Base-by-base conservation (phyloP, 1,140 invertebrate species). In the Drosophila novamexicana region DNA sequence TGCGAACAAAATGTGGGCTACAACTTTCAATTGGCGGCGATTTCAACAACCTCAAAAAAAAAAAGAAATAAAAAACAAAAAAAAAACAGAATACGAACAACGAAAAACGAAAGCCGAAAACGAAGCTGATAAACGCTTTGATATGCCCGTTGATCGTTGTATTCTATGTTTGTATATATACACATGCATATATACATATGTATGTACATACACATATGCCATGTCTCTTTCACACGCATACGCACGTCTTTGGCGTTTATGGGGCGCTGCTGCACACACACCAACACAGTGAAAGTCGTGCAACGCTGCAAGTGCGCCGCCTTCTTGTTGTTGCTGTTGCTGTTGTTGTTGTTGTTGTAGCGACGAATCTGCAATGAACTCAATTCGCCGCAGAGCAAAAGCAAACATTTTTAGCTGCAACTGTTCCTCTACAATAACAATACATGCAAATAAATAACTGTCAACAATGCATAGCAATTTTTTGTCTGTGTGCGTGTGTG, bases 61-160 rank as follows among this genome's bases (percentile, higher is more conserved):
- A 2, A 29, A 32, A 56, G 29, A 4, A 34, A 32, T 49, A 34
- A 16, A 4, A 16, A 59, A 42, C 14, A 10, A 49, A 34, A 16
- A 4, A 16, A 47, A 42, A 14, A 10, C 59, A 39, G 10, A 29
- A 29, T 29, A 29, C 36, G 37, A 22, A 16, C 18, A 12, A 18
- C 29, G 32, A 40, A 68, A 52, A 22, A 18, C 45, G 34, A 62
- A 69, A 62, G 62, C 10, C 58, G 49, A 49, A 72, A 72, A 57
- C 65, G 56, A 74, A 74, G 65, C 57, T 74, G 71, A 74, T 74
- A 74, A 74, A 74, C 70, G 50, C 56, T 73, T 73, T 73, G 54
- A 73, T 61, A 68, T 68, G 70, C 42, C 37, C 49, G 29, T 62
- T 52, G 72, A 70, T 75, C 73, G 73, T 47, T 34, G 47, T 39